These are phyloP conservation scores for Onychorhynchus coronatus DNA, from an alignment of 2,113 vertebrate genomes.

Conservation along the genomic window DNA sequence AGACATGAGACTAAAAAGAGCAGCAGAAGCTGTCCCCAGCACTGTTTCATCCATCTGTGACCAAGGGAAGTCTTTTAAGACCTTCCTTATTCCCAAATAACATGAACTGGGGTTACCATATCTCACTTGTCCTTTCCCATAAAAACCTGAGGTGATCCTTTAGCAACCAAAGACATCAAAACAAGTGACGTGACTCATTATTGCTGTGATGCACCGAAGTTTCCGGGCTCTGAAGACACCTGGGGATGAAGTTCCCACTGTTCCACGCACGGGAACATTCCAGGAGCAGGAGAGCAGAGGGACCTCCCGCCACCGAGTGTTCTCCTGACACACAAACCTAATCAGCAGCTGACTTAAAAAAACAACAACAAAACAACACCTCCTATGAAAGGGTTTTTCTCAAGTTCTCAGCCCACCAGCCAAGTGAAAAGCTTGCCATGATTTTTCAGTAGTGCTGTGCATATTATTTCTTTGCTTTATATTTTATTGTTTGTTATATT, in stretches of 20 bases:
- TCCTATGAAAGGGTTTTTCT: not conserved
- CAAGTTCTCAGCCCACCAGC: not conserved
- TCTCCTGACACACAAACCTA: not conserved
- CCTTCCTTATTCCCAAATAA: not conserved
- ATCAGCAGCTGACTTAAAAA: not conserved
- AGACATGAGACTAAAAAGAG: not conserved
- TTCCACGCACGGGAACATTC: not conserved
- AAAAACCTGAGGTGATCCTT: not conserved
- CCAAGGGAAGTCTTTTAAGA: not conserved
- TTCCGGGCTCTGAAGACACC: not conserved
- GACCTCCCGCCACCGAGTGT: not conserved
- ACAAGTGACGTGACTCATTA: not conserved
- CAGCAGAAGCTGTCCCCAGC: not conserved
- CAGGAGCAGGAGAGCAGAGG: not conserved
- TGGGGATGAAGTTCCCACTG: not conserved
- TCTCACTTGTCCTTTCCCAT: not conserved
- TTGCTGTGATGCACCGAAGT: not conserved
- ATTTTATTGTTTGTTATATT: too few relatives aligned
- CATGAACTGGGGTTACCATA: not conserved
- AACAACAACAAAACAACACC: not conserved
- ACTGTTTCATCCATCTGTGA: not conserved
- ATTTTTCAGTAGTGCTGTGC: not conserved
- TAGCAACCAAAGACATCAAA: not conserved
- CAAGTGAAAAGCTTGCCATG: not conserved
- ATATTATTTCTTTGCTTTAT: not conserved